These are phyloP conservation scores for Habroteleia sp. DNA, from an alignment of 2,888 invertebrate species.

Conservation along the genomic window DNA sequence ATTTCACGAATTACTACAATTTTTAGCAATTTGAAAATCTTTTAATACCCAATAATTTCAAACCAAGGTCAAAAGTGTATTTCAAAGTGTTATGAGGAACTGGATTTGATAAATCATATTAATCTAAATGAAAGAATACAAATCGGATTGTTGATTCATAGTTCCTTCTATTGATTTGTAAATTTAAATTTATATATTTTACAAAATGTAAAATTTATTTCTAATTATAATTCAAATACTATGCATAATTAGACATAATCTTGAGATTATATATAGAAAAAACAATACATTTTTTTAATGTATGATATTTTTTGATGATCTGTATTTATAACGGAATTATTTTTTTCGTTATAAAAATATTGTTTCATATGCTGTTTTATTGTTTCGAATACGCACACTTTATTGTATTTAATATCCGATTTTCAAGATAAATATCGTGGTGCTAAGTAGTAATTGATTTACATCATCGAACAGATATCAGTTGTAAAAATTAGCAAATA, in stretches of 20 bases:
- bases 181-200: too few species aligned
- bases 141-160: background rate
- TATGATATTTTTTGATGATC: conserved; percentile 20
- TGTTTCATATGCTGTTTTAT: conserved; percentile 6
- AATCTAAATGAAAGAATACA: background rate
- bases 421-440: conserved; percentile 47
- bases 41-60: too few species aligned
- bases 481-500: conserved; percentile 42
- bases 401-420: conserved; percentile 38
- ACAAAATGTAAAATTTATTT: too few species aligned
- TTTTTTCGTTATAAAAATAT: conserved; percentile 15
- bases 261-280: too few species aligned
- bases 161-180: background rate
- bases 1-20: too few species aligned
- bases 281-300: too few species aligned
- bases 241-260: too few species aligned
- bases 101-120: too few species aligned
- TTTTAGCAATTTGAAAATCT: too few species aligned
- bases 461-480: conserved; percentile 48
- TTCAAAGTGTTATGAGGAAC: too few species aligned
- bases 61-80: too few species aligned
- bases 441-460: conserved; percentile 54
- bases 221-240: too few species aligned
- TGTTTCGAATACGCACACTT: conserved; percentile 40
- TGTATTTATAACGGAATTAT: conserved; percentile 29